phyloP scores from a whole-genome alignment of 2,113 vertebrate genomes.

The Herpetotheres cachinnans region DNA sequence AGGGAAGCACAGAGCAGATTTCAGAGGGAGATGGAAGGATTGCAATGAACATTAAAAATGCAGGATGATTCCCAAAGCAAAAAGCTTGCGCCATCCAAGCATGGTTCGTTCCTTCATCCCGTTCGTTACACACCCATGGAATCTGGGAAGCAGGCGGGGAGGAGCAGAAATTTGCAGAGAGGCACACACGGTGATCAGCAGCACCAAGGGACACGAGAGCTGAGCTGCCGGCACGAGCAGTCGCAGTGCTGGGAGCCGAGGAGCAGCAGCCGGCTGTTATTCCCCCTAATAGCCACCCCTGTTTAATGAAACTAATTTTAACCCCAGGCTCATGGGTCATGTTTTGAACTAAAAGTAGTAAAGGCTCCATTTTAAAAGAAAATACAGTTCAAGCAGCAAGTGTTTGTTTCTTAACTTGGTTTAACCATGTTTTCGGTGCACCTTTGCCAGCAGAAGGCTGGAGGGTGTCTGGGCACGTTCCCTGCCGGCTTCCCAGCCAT shows the following conservation, averaged over 20 bases:
- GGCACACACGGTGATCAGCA: not conserved
- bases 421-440: fast-evolving
- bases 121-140: not conserved
- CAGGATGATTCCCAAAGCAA: not conserved
- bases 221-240: fast-evolving
- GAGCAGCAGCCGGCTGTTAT: not conserved
- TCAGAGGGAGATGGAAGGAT: not conserved
- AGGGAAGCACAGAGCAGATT: not conserved
- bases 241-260: not conserved
- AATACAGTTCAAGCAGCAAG: not conserved
- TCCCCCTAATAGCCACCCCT: not conserved
- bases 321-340: not conserved
- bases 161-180: not conserved
- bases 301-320: not conserved
- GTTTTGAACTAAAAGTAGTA: not conserved
- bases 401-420: not conserved
- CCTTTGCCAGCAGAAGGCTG: not conserved
- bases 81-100: not conserved
- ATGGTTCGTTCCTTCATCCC: not conserved
- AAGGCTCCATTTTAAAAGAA: not conserved
- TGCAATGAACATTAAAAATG: not conserved
- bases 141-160: not conserved
- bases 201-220: not conserved
- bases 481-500: not conserved
- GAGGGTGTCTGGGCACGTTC: fast-evolving